A percentile compares a stretch with the other conserved stretches of the same genome.
phyloP scores from a whole-genome alignment of 2,888 invertebrate genomes.

The Andrena praecox region DNA sequence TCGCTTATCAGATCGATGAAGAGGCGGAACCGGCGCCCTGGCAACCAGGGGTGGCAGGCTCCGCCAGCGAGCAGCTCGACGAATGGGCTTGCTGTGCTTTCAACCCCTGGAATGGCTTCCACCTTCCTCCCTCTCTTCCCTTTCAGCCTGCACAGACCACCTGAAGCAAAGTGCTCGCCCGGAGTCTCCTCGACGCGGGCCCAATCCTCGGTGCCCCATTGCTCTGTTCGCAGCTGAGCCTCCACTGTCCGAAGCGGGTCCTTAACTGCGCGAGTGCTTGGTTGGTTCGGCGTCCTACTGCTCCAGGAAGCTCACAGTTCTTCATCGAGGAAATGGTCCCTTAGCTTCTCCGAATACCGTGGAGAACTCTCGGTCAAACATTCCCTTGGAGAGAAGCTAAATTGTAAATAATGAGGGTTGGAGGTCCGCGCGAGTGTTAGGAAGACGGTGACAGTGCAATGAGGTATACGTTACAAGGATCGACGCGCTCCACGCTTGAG shows the following conservation, averaged over 20 bases:
- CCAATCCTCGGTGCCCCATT: neutral
- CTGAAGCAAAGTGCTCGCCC: slow-evolving; percentile 57
- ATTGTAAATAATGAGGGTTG: neutral
- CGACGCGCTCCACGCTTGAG: no score
- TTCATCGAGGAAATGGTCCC: no score
- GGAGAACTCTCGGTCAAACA: no score
- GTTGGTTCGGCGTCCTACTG: neutral
- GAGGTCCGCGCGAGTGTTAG: neutral
- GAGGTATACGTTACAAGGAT: neutral
- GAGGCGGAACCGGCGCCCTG: slow-evolving; percentile 78
- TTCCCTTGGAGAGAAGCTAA: no score
- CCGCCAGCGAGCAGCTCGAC: slow-evolving; percentile 73
- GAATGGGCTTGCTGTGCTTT: slow-evolving; percentile 69
- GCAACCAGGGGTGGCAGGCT: slow-evolving; percentile 73
- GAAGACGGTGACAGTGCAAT: no score
- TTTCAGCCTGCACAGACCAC: slow-evolving; percentile 71
- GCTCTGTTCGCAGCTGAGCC: neutral
- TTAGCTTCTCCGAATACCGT: no score
- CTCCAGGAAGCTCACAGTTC: no score
- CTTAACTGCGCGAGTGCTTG: neutral
- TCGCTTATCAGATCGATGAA: slow-evolving; percentile 82
- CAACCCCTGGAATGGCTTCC: slow-evolving; percentile 74
- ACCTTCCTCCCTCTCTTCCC: slow-evolving; percentile 62
- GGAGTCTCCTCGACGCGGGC: neutral
- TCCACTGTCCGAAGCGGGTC: no score